These are phyloP conservation scores for Gavia stellata DNA, from an alignment of 2,113 vertebrate genomes.

Conservation along the genomic window DNA sequence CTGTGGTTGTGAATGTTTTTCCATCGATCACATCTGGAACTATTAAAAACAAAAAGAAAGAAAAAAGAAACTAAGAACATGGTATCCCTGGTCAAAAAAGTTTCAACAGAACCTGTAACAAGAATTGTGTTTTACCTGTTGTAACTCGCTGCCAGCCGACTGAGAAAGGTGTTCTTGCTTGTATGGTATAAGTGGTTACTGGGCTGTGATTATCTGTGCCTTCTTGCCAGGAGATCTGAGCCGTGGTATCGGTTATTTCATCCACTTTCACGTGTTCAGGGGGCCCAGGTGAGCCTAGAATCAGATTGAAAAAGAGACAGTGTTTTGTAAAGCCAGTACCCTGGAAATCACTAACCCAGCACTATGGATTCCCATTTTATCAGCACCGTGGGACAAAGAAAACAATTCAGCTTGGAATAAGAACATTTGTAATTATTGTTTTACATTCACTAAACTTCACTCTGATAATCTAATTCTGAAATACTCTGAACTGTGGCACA, in stretches of 20 bases:
- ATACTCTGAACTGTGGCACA: background rate
- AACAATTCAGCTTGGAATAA: background rate
- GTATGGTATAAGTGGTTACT: conserved; percentile 84
- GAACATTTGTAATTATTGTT: background rate
- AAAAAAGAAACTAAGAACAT: background rate
- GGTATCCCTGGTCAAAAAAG: background rate
- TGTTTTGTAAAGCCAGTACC: background rate
- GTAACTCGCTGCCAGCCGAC: conserved; percentile 91
- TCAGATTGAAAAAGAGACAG: background rate
- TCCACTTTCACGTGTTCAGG: conserved; percentile 85
- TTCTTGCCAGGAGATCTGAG: conserved; percentile 89
- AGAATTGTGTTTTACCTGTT: conserved; percentile 76
- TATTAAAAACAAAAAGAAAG: conserved; percentile 12
- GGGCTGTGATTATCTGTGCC: conserved; percentile 92
- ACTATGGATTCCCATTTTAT: background rate
- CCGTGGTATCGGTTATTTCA: conserved; percentile 91
- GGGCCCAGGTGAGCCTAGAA: conserved; percentile 87
- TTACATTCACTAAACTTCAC: background rate
- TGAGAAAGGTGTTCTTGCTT: conserved; percentile 88
- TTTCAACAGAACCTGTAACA: background rate
- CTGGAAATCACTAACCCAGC: background rate
- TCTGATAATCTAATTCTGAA: background rate
- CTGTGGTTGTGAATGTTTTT: conserved; percentile 85
- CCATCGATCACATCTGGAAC: conserved; percentile 88
- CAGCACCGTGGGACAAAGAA: background rate